A percentile compares a stretch with the other conserved stretches of the same genome.
Evolutionary conservation across 2,888 invertebrate genomes (phyloP).

Genomic region (Apamea sordens): DNA sequence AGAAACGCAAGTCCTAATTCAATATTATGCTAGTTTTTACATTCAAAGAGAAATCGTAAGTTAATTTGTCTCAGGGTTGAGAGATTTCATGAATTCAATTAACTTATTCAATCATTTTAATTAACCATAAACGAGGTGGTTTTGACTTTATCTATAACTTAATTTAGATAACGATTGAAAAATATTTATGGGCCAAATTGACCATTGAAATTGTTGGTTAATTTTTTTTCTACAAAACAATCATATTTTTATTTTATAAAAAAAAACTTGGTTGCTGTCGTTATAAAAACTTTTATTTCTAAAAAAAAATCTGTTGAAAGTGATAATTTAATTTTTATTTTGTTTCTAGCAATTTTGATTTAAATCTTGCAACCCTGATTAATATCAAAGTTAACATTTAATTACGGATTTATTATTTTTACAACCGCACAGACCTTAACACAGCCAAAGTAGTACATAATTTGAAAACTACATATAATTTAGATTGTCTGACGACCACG

Average conservation of each 20-base stretch:
- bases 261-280: not conserved
- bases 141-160: not conserved
- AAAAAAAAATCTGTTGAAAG: not conserved
- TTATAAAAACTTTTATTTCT: not conserved
- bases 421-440: conserved; percentile 73
- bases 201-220: not conserved
- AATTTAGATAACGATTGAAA: not conserved
- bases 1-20: not conserved
- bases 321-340: not conserved
- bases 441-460: conserved; percentile 78
- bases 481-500: conserved; percentile 61
- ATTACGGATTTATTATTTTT: conserved; percentile 59
- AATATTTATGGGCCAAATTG: not conserved
- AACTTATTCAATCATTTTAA: not conserved
- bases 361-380: conserved; percentile 16
- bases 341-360: not conserved
- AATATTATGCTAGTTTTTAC: not conserved
- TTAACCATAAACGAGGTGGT: not conserved
- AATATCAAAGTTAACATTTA: conserved; percentile 18
- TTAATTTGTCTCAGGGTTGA: conserved; percentile 22
- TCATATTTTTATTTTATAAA: too few species aligned
- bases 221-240: not conserved
- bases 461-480: conserved; percentile 68
- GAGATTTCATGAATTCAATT: conserved; percentile 1
- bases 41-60: conserved; percentile 20